phyloP scores from a whole-genome alignment of 2,113 vertebrate species.

The Cyrtonyx montezumae region DNA sequence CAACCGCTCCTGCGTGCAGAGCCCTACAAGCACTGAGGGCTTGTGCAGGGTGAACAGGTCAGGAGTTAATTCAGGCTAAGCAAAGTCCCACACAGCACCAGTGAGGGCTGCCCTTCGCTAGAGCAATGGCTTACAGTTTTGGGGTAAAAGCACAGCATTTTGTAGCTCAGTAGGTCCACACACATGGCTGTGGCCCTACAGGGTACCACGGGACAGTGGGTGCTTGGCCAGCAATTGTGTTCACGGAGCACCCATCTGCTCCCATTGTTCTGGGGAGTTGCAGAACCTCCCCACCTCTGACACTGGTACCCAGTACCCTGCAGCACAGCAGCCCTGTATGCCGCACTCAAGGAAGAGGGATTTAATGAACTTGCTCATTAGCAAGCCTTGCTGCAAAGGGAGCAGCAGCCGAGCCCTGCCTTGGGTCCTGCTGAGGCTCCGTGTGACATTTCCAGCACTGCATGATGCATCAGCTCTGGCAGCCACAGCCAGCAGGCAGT shows the following conservation, averaged over 20 bases:
- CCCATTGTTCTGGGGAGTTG: not conserved
- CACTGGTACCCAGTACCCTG: not conserved
- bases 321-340: not conserved
- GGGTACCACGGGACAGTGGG: not conserved
- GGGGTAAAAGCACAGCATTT: not conserved
- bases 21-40: fast-evolving
- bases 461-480: slow-evolving; percentile 31
- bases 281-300: fast-evolving
- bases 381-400: not conserved
- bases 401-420: not conserved
- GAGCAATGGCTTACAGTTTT: not conserved
- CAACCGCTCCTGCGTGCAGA: not conserved
- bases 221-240: not conserved
- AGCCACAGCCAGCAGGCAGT: slow-evolving; percentile 39
- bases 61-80: not conserved
- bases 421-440: fast-evolving
- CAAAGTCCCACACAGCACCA: not conserved
- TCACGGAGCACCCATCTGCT: not conserved
- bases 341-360: not conserved
- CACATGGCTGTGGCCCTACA: not conserved
- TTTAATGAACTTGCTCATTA: not conserved
- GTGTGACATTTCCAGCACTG: not conserved
- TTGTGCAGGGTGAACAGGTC: not conserved
- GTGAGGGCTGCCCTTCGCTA: not conserved
- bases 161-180: not conserved